A percentile compares a stretch with the other conserved stretches of the same genome.
Conservation (phyloP, 2,888 invertebrate species). For the Lepidocyrtinus sp. region DNA sequence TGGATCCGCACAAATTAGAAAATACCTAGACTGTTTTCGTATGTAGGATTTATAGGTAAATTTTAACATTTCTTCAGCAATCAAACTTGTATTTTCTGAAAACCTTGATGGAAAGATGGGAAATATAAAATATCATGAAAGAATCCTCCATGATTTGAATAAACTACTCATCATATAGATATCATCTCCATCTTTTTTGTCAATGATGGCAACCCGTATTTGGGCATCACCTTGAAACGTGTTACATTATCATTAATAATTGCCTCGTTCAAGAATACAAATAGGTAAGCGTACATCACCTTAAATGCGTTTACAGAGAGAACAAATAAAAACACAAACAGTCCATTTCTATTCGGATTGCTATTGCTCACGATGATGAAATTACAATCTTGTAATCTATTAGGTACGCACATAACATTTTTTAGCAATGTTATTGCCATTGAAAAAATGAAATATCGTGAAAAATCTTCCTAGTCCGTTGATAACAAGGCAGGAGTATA, state of each 20-base stretch:
- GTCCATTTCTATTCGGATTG: not conserved
- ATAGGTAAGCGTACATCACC: not conserved
- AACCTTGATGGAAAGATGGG: too few species aligned
- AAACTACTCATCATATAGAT: not conserved
- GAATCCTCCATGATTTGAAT: not conserved
- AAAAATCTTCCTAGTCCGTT: not conserved
- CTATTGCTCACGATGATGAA: not conserved
- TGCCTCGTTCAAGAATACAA: constrained; percentile 24
- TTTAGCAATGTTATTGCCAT: not conserved
- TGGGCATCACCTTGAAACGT: constrained; percentile 51
- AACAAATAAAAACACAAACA: not conserved
- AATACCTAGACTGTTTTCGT: too few species aligned
- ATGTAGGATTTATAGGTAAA: too few species aligned
- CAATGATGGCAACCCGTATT: constrained; percentile 34
- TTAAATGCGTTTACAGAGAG: not conserved
- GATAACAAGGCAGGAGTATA: not conserved
- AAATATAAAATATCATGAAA: too few species aligned
- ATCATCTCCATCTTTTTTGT: constrained; percentile 26
- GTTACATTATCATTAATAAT: constrained; percentile 44
- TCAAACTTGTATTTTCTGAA: too few species aligned
- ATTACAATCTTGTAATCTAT: not conserved
- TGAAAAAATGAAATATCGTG: not conserved
- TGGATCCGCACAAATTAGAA: too few species aligned
- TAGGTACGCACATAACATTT: not conserved
- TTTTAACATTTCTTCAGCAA: too few species aligned